Conservation (phyloP, 2,113 vertebrate species). For the Actenoides hombroni region DNA sequence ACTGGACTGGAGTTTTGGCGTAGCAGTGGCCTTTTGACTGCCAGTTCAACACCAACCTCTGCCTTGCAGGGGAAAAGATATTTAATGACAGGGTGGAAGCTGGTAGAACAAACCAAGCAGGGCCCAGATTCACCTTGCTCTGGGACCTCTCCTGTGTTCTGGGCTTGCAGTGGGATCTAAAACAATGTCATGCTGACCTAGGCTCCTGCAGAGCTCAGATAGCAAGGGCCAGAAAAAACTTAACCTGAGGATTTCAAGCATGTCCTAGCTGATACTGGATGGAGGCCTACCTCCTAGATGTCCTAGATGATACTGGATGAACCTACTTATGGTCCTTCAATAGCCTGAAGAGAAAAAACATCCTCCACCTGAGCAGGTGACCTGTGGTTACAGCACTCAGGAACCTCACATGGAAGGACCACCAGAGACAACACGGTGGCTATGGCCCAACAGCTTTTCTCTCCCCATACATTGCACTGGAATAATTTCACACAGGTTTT, state of each 20-base stretch:
- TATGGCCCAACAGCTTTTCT: accelerated
- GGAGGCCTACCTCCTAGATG: background rate
- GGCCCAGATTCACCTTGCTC: accelerated
- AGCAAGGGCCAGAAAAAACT: background rate
- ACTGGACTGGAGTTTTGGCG: conserved; percentile 24
- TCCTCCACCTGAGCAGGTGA: background rate
- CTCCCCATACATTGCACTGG: background rate
- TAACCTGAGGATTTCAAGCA: background rate
- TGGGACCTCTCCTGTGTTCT: background rate
- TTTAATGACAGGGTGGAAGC: background rate
- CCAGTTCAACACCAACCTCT: background rate
- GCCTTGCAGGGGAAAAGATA: background rate
- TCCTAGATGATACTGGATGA: background rate
- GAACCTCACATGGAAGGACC: background rate
- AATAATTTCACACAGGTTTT: background rate
- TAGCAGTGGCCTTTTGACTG: background rate
- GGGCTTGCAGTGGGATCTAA: background rate
- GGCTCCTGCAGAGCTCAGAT: background rate
- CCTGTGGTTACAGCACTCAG: background rate
- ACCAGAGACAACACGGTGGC: background rate
- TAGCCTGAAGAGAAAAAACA: background rate
- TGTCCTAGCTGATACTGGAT: background rate
- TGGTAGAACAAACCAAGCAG: conserved; percentile 5
- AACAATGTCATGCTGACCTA: background rate
- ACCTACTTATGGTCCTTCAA: accelerated